Evolutionary conservation across 2,797 vertebrate species (phyloP).

Genomic region (Poecilia picta): DNA sequence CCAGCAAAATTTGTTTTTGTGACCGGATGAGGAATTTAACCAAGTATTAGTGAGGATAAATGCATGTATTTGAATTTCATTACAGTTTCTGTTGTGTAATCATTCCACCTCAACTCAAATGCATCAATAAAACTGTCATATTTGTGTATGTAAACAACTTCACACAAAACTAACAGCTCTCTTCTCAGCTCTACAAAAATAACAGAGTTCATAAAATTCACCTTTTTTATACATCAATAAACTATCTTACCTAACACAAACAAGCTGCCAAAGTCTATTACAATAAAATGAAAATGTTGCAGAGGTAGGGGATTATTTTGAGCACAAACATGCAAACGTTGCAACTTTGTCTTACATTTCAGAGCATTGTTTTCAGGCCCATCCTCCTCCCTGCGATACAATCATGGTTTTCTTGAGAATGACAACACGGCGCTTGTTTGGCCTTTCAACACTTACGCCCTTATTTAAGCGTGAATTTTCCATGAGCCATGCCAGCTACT

Average conservation of each 20-base stretch:
- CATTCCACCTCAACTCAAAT: neutral
- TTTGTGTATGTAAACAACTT: neutral
- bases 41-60: neutral
- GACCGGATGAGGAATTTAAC: neutral
- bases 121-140: neutral
- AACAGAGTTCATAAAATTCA: neutral
- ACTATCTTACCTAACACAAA: neutral
- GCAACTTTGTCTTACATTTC: conserved; percentile 2
- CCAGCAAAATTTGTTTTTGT: too few species aligned
- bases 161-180: neutral
- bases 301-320: neutral
- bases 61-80: neutral
- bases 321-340: neutral
- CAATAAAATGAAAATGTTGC: neutral
- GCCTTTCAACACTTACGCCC: conserved; percentile 42
- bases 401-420: conserved; percentile 41
- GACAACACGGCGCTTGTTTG: conserved; percentile 58
- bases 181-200: neutral
- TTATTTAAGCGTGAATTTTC: conserved; percentile 66
- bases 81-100: neutral
- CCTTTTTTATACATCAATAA: neutral
- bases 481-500: conserved; percentile 52
- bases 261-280: neutral
- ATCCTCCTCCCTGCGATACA: conserved; percentile 22
- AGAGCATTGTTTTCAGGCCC: conserved; percentile 20